These are phyloP conservation scores for Cnemophilus loriae DNA, from an alignment of 2,113 vertebrate species.

Conservation along the genomic window DNA sequence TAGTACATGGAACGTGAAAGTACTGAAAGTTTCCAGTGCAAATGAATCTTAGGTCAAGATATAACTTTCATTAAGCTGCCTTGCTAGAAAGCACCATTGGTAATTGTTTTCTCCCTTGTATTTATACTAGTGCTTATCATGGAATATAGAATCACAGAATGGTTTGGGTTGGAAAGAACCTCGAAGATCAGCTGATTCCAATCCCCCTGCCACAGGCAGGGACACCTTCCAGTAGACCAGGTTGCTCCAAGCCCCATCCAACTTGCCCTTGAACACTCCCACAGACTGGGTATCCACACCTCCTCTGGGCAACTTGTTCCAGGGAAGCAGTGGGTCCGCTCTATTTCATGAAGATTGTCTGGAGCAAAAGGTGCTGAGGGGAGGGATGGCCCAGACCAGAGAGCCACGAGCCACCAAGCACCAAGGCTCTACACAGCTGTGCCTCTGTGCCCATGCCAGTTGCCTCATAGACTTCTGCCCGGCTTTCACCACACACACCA, in stretches of 20 bases:
- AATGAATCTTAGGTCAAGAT: neutral
- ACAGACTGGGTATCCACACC: neutral
- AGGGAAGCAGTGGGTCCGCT: neutral
- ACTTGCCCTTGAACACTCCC: neutral
- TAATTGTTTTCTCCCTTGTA: neutral
- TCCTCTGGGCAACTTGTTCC: neutral
- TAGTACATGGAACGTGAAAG: neutral
- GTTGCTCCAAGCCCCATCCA: neutral
- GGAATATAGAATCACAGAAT: neutral
- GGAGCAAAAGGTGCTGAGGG: neutral
- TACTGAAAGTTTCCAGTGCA: neutral
- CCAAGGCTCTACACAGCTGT: neutral
- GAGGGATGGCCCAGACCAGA: neutral
- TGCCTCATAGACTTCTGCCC: neutral
- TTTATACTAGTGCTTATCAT: neutral
- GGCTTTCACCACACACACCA: neutral
- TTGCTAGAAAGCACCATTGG: neutral
- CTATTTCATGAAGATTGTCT: neutral
- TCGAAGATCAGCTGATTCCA: neutral
- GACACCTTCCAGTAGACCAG: neutral
- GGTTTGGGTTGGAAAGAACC: neutral
- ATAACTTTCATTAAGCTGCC: neutral
- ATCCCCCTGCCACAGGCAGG: neutral
- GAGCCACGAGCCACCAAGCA: neutral
- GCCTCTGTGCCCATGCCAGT: accelerated